Percentiles rank a stretch among this genome's conserved stretches.
Conservation (phyloP, 2,888 invertebrate genomes). For the Chloroclysta siterata region DNA sequence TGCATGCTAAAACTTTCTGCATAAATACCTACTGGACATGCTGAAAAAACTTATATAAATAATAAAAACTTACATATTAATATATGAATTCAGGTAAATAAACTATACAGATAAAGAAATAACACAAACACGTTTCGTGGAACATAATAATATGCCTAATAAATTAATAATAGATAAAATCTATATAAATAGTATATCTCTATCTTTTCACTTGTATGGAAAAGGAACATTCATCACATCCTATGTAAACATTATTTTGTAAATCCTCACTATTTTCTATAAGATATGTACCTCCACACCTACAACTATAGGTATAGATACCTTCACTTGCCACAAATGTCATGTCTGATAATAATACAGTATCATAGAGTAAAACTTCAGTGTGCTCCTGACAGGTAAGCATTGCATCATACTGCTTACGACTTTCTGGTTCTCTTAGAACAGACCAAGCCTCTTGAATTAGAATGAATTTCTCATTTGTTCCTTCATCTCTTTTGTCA, state of each 20-base stretch:
- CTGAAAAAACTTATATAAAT: too few relatives aligned
- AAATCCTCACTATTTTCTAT: conserved; percentile 58
- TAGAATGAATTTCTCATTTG: conserved; percentile 59
- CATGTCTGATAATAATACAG: conserved; percentile 81
- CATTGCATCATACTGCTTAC: conserved; percentile 88
- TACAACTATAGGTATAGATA: conserved; percentile 84
- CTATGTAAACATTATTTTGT: conserved; percentile 72
- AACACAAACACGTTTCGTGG: too few relatives aligned
- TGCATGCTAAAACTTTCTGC: too few relatives aligned
- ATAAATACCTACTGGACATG: too few relatives aligned
- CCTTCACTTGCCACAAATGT: conserved; percentile 61
- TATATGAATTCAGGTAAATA: too few relatives aligned
- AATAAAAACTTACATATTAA: too few relatives aligned
- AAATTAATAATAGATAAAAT: not conserved
- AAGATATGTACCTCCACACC: conserved; percentile 88
- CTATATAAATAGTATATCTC: not conserved
- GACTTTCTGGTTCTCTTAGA: conserved; percentile 84
- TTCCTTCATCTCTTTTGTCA: conserved; percentile 78
- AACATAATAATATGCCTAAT: too few relatives aligned
- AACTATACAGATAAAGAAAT: too few relatives aligned
- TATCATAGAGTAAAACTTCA: conserved; percentile 85
- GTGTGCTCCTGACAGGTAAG: conserved; percentile 85
- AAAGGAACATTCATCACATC: conserved; percentile 91
- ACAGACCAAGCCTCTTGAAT: conserved; percentile 90
- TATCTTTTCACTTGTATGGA: conserved; percentile 83